phyloP scores from a whole-genome alignment of 2,113 vertebrate species.

The Athene noctua region DNA sequence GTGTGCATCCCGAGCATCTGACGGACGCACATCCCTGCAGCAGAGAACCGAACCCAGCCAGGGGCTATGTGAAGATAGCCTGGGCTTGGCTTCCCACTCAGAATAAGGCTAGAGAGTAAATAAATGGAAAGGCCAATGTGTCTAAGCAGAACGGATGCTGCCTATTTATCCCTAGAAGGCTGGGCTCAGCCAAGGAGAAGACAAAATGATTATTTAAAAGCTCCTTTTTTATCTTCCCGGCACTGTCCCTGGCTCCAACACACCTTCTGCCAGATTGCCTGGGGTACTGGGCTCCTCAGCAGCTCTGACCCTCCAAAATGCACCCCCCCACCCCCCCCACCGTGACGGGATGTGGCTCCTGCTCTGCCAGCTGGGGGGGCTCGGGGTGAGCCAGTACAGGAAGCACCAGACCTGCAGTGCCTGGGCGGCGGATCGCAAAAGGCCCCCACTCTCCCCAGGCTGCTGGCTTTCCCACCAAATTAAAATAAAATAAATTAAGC shows the following conservation, averaged over 20 bases:
- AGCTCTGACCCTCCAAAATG: not conserved
- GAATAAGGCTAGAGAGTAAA: not conserved
- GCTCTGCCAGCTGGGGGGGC: fast-evolving
- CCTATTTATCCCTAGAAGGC: conserved; percentile 54
- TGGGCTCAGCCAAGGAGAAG: conserved; percentile 5
- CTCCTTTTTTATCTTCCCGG: conserved; percentile 43
- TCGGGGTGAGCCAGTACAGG: not conserved
- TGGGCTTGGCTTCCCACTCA: not conserved
- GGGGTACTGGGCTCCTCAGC: not conserved
- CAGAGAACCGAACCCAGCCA: not conserved
- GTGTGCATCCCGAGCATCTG: not conserved
- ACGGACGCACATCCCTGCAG: fast-evolving
- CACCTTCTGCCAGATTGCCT: not conserved
- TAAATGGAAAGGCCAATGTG: not conserved
- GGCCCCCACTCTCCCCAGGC: not conserved
- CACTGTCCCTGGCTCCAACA: not conserved
- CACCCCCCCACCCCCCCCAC: too few relatives aligned
- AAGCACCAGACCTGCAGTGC: not conserved
- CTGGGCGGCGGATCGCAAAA: not conserved
- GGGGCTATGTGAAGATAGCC: not conserved
- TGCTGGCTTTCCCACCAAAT: not conserved
- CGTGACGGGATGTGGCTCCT: fast-evolving
- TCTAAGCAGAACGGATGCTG: conserved; percentile 46
- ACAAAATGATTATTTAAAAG: conserved; percentile 73
- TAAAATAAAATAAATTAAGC: not conserved